Conservation (phyloP, 2,113 vertebrate genomes). For the Mesocricetus auratus region DNA sequence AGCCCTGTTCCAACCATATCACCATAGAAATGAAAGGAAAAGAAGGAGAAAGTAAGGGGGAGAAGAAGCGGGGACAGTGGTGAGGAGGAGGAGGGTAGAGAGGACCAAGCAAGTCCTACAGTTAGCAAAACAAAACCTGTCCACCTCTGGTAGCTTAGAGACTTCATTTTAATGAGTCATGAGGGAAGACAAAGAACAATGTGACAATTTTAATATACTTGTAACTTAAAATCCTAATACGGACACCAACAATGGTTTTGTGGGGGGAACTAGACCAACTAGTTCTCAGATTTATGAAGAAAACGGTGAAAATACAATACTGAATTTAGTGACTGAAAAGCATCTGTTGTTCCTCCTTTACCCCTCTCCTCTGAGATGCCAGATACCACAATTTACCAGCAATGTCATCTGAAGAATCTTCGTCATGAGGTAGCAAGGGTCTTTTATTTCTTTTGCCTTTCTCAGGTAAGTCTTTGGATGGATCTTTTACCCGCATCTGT, state of each 20-base stretch:
- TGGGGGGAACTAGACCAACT: slow-evolving; percentile 6
- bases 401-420: slow-evolving; percentile 98
- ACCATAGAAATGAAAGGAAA: background rate
- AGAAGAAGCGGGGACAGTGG: background rate
- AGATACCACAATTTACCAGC: slow-evolving; percentile 88
- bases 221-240: slow-evolving; percentile 35
- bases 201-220: slow-evolving; percentile 2
- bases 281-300: slow-evolving; percentile 7
- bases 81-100: background rate
- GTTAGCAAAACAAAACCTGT: background rate
- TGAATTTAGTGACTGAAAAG: slow-evolving; percentile 24
- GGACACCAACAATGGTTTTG: background rate
- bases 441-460: slow-evolving; percentile 95
- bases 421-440: slow-evolving; percentile 92
- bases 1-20: background rate
- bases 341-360: background rate
- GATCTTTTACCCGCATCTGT: slow-evolving; percentile 99
- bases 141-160: background rate
- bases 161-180: background rate
- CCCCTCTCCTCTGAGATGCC: background rate
- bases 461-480: slow-evolving; percentile 91
- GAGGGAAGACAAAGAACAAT: slow-evolving; percentile 1
- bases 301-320: slow-evolving; percentile 45
- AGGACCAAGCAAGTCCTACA: background rate
- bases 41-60: background rate